Evolutionary conservation across 2,797 vertebrate species (phyloP).

Genomic region (Iguana delicatissima): DNA sequence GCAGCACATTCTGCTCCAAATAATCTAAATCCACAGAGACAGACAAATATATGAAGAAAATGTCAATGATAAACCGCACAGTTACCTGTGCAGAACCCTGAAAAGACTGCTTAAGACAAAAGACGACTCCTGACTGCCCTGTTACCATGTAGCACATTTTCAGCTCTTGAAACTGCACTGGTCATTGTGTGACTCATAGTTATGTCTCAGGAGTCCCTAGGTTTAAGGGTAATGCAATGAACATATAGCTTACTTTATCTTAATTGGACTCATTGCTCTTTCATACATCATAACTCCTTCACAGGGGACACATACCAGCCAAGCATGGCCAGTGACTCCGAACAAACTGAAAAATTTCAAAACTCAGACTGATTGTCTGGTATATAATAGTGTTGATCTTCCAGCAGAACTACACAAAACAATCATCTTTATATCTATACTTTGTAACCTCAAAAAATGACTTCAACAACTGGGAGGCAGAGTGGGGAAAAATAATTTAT

Average conservation of each 20-base stretch:
- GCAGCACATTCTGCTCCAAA: not conserved
- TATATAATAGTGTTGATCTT: no score
- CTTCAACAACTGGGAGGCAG: no score
- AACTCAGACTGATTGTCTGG: not conserved
- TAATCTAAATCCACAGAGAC: not conserved
- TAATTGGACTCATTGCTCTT: not conserved
- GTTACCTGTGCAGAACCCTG: not conserved
- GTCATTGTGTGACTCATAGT: not conserved
- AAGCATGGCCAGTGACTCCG: not conserved
- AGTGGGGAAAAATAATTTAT: no score
- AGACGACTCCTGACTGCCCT: not conserved
- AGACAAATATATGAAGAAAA: not conserved
- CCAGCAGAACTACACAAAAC: no score
- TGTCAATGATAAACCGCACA: not conserved
- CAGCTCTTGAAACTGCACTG: not conserved
- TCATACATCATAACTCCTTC: not conserved
- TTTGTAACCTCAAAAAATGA: no score
- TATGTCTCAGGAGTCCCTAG: not conserved
- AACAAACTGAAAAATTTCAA: not conserved
- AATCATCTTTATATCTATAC: no score
- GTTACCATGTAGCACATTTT: slow-evolving; percentile 3
- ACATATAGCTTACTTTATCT: not conserved
- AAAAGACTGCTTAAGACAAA: not conserved
- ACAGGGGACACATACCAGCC: not conserved
- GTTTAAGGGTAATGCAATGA: not conserved